Evolutionary conservation across 2,113 vertebrate species (phyloP).

Genomic region (Ibidorhyncha struthersii): DNA sequence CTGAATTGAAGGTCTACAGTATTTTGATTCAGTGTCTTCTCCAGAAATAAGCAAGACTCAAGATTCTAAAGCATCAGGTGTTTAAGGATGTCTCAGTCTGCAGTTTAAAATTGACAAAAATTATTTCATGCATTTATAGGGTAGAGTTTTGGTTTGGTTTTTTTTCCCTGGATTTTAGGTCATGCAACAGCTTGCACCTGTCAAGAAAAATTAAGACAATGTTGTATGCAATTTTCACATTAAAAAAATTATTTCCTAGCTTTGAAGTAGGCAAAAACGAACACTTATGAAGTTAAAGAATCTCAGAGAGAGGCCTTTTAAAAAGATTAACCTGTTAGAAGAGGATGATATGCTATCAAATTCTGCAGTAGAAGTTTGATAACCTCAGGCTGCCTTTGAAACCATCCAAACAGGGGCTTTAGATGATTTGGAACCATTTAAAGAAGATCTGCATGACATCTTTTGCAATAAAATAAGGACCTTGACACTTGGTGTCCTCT

Average conservation of each 20-base stretch:
- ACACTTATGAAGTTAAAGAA: not conserved
- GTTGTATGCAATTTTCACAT: not conserved
- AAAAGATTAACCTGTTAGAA: constrained; percentile 10
- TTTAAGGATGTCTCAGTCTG: not conserved
- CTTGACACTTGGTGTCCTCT: not conserved
- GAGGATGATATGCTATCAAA: not conserved
- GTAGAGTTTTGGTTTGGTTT: rapidly evolving
- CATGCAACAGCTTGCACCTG: not conserved
- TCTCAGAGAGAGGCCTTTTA: not conserved
- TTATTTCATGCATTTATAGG: not conserved
- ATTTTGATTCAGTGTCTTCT: not conserved
- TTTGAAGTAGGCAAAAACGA: not conserved
- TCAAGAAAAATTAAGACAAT: not conserved
- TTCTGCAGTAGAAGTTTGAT: not conserved
- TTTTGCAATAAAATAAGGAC: constrained; percentile 3
- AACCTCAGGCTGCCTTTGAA: constrained; percentile 15
- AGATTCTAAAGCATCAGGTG: not conserved
- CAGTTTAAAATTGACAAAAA: not conserved
- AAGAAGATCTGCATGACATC: not conserved
- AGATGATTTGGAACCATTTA: not conserved
- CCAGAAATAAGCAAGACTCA: not conserved
- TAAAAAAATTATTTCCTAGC: not conserved
- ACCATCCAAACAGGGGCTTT: not conserved
- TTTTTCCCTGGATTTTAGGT: not conserved
- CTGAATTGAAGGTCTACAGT: not conserved